Evolutionary conservation across 2,797 vertebrate genomes (phyloP).

Genomic region (Clamator glandarius): DNA sequence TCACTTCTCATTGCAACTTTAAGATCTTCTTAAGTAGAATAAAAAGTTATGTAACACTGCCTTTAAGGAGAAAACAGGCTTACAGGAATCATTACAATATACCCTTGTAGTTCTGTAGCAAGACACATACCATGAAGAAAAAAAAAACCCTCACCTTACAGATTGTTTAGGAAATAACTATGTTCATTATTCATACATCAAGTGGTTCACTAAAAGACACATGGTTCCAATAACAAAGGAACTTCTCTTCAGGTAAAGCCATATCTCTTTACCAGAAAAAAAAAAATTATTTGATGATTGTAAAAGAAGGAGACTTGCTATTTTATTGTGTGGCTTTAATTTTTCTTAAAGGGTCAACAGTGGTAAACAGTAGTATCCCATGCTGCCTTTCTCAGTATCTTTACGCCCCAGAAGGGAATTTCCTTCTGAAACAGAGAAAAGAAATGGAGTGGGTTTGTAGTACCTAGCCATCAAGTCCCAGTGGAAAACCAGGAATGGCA

Average conservation of each 20-base stretch:
- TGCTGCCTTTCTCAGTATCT: fast-evolving
- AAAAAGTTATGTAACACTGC: neutral
- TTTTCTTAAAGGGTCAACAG: neutral
- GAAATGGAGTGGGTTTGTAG: fast-evolving
- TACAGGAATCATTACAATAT: neutral
- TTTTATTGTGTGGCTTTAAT: neutral
- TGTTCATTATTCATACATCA: neutral
- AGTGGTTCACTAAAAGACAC: neutral
- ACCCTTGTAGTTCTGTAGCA: neutral
- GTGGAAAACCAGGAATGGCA: neutral
- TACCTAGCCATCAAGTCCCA: neutral
- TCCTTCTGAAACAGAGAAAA: neutral
- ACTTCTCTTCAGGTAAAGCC: neutral
- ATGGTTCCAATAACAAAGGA: neutral
- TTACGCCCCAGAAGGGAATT: neutral
- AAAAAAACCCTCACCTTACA: neutral
- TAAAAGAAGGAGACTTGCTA: neutral
- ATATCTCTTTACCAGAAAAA: neutral
- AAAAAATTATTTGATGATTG: neutral
- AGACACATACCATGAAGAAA: neutral
- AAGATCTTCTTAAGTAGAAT: neutral
- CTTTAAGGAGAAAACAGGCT: neutral
- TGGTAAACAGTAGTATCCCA: neutral
- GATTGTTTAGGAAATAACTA: neutral
- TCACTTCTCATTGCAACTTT: neutral